phyloP scores from a whole-genome alignment of 2,888 invertebrate genomes.

The Phortica okadai region DNA sequence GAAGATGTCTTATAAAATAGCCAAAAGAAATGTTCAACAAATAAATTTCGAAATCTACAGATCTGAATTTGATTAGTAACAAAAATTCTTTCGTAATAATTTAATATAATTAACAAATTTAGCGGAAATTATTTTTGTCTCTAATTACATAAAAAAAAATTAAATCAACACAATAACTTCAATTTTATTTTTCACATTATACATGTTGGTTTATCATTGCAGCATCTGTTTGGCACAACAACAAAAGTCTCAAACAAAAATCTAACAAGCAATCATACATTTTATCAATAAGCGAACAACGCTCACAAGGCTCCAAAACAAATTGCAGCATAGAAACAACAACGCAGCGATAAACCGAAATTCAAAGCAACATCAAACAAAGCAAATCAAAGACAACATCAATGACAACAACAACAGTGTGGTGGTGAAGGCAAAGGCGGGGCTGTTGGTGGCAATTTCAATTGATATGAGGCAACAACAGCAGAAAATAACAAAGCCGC shows the following conservation, averaged over 20 bases:
- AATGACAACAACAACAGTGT: conserved; percentile 40
- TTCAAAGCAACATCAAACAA: conserved; percentile 31
- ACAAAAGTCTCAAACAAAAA: neutral
- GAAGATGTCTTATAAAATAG: too few relatives aligned
- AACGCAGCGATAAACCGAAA: neutral
- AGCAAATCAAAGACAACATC: conserved; percentile 43
- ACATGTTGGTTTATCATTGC: conserved; percentile 6
- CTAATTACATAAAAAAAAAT: conserved; percentile 15
- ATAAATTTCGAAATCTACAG: too few relatives aligned
- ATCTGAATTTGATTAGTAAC: too few relatives aligned
- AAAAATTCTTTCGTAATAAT: too few relatives aligned
- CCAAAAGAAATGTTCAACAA: too few relatives aligned
- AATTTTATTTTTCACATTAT: neutral
- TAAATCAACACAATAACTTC: conserved; percentile 50
- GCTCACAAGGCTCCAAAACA: neutral
- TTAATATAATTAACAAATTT: too few relatives aligned
- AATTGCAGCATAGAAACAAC: conserved; percentile 6
- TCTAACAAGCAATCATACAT: neutral
- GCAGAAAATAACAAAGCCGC: conserved; percentile 18
- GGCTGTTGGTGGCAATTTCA: conserved; percentile 41
- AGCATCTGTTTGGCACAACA: conserved; percentile 1
- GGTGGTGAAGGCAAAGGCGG: neutral
- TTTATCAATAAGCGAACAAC: conserved; percentile 5
- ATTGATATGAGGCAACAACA: conserved; percentile 53
- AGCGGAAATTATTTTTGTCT: too few relatives aligned